Base-by-base conservation (phyloP, 2,113 vertebrate genomes). In the Lamprotornis superbus region DNA sequence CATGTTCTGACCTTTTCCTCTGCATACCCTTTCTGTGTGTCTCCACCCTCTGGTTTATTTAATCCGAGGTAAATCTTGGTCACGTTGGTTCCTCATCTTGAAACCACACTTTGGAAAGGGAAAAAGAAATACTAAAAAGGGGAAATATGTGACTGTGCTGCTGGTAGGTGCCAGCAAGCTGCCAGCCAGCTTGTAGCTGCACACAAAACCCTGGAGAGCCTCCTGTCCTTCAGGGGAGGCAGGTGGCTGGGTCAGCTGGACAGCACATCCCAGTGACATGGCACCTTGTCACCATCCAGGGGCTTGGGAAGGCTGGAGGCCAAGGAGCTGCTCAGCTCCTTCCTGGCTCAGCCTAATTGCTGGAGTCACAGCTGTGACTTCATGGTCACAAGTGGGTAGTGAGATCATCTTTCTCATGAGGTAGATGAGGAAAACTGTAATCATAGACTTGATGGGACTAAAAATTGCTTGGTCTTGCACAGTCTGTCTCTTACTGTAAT, bases 341-440 rank as follows among this genome's bases (percentile, higher is more conserved):
- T 81, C 79, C 64, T 3, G 3, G 39, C 73, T 88, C 55, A 73
- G 12, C 82, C 40, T 12, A 24, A 19, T 74, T 91, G 90, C 60
- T 81, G 90, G 73, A 95, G 88, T 89, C 60, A 80, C 59, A 82
- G 83, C 86, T 83, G 53, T 94, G 95, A 92, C 88, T 93, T 37
- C 5, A 78, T 75, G 80, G 69, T 97, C 95, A 94, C 92, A 93
- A 94, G 94, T 10, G 64, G 28, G 10, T 25, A 30, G 46, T 95
- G 93, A 96, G 95, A 82, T 96, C 92, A 95, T 94, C 80, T 88
- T 47, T 83, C 67, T 90, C 60, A 16, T 94, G 92, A 94, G 79
- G 65, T 60, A 75, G 88, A 61, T 78, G 83, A 74, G 83, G 92
- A 91, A 96, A 77, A 80, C 39, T 78, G 75, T 90, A 81, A 94